These are phyloP conservation scores for Scylla paramamosain DNA, from an alignment of 1,140 invertebrate species.

Conservation along the genomic window DNA sequence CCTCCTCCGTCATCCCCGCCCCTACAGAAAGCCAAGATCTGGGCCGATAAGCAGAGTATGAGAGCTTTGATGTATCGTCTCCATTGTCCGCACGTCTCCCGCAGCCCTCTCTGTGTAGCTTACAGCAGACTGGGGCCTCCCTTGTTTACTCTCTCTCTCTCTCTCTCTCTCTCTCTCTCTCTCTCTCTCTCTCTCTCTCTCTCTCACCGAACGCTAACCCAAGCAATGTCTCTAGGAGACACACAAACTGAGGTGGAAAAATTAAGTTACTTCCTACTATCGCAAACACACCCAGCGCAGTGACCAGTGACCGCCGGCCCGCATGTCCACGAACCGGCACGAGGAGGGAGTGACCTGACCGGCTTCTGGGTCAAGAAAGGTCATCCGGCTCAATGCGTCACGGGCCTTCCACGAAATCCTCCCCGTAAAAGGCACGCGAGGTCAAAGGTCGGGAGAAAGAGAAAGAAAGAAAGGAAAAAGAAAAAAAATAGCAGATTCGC, in stretches of 20 bases:
- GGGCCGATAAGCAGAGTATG: constrained; percentile 10
- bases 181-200: constrained; percentile 20
- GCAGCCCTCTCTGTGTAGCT: constrained; percentile 1
- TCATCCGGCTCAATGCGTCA: too few relatives aligned
- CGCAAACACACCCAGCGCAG: too few relatives aligned
- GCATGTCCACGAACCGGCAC: too few relatives aligned
- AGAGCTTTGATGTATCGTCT: constrained; percentile 2
- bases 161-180: constrained; percentile 19
- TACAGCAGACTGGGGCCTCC: not conserved
- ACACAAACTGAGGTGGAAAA: not conserved
- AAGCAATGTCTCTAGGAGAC: not conserved
- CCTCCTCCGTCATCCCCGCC: not conserved
- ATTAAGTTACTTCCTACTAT: too few relatives aligned
- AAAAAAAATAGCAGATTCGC: too few relatives aligned
- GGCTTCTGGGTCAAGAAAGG: too few relatives aligned
- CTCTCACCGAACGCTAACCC: not conserved
- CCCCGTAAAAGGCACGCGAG: too few relatives aligned
- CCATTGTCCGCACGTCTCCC: not conserved
- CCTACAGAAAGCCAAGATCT: constrained; percentile 13
- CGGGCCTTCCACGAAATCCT: too few relatives aligned
- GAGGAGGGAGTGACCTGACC: too few relatives aligned
- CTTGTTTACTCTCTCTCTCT: constrained; percentile 22
- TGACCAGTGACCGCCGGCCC: too few relatives aligned
- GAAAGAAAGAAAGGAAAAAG: too few relatives aligned
- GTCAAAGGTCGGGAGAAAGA: too few relatives aligned